Conservation (phyloP, 1,140 invertebrate genomes). For the Conus ventricosus region DNA sequence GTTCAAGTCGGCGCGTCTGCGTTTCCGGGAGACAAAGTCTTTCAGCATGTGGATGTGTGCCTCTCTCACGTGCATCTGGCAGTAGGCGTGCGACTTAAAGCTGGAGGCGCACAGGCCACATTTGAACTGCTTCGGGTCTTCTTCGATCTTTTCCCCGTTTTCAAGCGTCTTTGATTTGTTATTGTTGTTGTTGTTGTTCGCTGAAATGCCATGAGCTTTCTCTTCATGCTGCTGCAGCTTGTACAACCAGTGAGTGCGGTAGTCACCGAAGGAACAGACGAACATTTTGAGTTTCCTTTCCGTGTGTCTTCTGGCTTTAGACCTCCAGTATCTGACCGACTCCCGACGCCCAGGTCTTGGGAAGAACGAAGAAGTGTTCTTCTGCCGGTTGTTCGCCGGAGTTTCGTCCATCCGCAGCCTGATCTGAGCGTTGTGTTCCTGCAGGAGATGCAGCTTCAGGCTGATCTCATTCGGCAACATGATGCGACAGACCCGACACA, state of each 20-base stretch:
- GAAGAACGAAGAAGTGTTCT: not conserved
- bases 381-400: not conserved
- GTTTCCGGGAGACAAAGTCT: conserved; percentile 34
- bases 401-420: conserved; percentile 57
- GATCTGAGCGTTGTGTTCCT: conserved; percentile 76
- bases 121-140: conserved; percentile 67
- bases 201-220: conserved; percentile 74
- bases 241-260: conserved; percentile 90
- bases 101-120: conserved; percentile 76
- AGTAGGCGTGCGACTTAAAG: conserved; percentile 60
- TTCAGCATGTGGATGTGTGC: conserved; percentile 49
- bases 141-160: conserved; percentile 45
- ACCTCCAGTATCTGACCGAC: conserved; percentile 50
- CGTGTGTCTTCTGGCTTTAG: conserved; percentile 32
- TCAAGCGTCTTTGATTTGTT: conserved; percentile 53
- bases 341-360: conserved; percentile 28
- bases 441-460: conserved; percentile 79
- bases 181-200: conserved; percentile 17
- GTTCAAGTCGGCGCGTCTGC: not conserved
- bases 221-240: conserved; percentile 93
- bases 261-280: conserved; percentile 91
- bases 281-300: conserved; percentile 81
- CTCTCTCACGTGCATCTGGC: conserved; percentile 53
- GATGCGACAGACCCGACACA: conserved; percentile 77
- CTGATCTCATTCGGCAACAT: conserved; percentile 76